A percentile compares a stretch with the other conserved stretches of the same genome.
Evolutionary conservation across 1,140 invertebrate genomes (phyloP).

Genomic region (Antheraea pernyi): DNA sequence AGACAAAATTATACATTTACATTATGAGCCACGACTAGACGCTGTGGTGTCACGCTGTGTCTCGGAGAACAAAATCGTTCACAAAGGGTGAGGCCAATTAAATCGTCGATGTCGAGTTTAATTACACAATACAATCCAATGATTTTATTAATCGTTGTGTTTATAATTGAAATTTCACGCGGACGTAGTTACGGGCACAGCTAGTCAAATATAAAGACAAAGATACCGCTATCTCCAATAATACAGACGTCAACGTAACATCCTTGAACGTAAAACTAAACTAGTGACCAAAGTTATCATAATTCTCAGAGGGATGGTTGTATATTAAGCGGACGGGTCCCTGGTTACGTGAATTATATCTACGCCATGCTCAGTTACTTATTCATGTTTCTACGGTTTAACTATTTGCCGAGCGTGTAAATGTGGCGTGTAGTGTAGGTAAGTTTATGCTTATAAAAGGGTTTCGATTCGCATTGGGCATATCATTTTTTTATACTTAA

Average conservation of each 20-base stretch:
- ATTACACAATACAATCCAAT: too few relatives aligned
- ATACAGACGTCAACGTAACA: background rate
- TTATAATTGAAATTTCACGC: too few relatives aligned
- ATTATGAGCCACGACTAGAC: too few relatives aligned
- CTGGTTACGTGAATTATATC: conserved; percentile 8
- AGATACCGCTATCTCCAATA: background rate
- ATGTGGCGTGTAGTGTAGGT: background rate
- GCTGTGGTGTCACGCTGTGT: too few relatives aligned
- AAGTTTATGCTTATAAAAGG: background rate
- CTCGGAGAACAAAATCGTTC: too few relatives aligned
- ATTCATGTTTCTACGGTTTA: conserved; percentile 7
- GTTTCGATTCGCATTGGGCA: background rate
- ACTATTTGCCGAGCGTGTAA: background rate
- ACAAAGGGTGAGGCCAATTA: too few relatives aligned
- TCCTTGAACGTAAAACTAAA: conserved; percentile 1
- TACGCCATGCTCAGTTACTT: background rate
- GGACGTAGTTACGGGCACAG: too few relatives aligned
- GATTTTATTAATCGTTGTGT: too few relatives aligned
- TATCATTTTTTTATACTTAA: too few relatives aligned
- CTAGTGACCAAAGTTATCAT: conserved; percentile 9
- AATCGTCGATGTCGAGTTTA: too few relatives aligned
- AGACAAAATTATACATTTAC: too few relatives aligned
- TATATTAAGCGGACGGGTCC: background rate
- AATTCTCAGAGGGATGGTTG: conserved; percentile 4
- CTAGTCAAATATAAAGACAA: background rate